Evolutionary conservation across 2,797 vertebrate species (phyloP).

Genomic region (Siniperca scherzeri): DNA sequence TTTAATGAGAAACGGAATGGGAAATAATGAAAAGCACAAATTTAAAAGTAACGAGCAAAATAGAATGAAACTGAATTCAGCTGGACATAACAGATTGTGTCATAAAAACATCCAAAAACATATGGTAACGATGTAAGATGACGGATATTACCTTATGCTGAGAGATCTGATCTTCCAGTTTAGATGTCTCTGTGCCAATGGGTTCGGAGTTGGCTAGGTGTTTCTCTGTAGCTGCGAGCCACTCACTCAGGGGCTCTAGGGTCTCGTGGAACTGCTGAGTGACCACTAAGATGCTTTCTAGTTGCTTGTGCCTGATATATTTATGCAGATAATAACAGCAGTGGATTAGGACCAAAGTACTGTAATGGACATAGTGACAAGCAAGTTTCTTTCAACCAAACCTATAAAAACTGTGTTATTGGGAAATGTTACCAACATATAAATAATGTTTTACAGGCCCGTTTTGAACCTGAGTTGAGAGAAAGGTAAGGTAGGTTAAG

Average conservation of each 20-base stretch:
- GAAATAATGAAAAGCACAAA: conserved; percentile 60
- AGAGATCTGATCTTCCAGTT: conserved; percentile 94
- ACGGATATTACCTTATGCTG: conserved; percentile 90
- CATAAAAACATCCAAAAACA: conserved; percentile 32
- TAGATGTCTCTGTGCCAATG: conserved; percentile 93
- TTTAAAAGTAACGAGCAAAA: conserved; percentile 43
- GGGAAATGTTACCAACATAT: neutral
- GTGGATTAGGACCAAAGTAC: neutral
- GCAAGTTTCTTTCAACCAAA: conserved; percentile 1
- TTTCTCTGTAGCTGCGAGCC: conserved; percentile 92
- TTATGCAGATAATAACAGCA: conserved; percentile 13
- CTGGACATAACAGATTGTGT: conserved; percentile 13
- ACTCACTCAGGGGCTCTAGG: conserved; percentile 93
- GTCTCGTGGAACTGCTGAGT: conserved; percentile 97
- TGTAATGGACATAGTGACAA: neutral
- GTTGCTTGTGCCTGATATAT: conserved; percentile 90
- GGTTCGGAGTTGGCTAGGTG: conserved; percentile 93
- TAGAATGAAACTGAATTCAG: conserved; percentile 42
- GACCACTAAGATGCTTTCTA: conserved; percentile 94
- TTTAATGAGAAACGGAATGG: conserved; percentile 73
- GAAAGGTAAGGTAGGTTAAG: neutral
- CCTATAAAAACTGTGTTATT: neutral
- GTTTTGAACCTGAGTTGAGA: neutral
- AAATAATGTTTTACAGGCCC: neutral
- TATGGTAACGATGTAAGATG: neutral